A percentile compares a stretch with the other conserved stretches of the same genome.
These are phyloP conservation scores for Bicyclus anynana DNA, from an alignment of 1,140 invertebrate species.

Conservation along the genomic window DNA sequence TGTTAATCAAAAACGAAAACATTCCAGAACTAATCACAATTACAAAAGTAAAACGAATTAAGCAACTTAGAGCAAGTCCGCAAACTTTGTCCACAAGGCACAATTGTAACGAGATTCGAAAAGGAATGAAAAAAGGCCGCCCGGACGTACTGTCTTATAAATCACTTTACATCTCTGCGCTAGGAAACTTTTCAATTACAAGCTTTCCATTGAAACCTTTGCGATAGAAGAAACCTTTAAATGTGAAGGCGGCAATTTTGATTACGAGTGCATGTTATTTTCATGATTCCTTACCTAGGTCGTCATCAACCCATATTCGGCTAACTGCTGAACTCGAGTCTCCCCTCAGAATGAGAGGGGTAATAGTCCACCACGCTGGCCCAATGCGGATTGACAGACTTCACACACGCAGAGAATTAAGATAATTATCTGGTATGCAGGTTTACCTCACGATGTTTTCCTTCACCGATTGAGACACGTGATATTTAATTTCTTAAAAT, in stretches of 20 bases:
- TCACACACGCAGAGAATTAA: too few relatives aligned
- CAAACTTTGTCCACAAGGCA: constrained; percentile 8
- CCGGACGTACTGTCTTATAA: constrained; percentile 62
- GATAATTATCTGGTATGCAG: too few relatives aligned
- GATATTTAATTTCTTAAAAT: too few relatives aligned
- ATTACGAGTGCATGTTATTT: background rate
- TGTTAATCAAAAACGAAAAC: background rate
- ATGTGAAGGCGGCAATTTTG: background rate
- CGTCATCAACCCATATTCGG: too few relatives aligned
- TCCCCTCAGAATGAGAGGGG: too few relatives aligned
- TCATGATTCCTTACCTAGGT: too few relatives aligned
- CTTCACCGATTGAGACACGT: too few relatives aligned
- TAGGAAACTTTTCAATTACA: constrained; percentile 68
- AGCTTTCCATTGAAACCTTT: constrained; percentile 41
- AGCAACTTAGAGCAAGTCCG: background rate
- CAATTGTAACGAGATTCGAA: constrained; percentile 48
- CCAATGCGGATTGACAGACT: too few relatives aligned
- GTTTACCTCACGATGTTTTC: too few relatives aligned
- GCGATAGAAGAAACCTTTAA: background rate
- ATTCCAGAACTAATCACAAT: background rate
- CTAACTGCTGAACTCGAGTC: too few relatives aligned
- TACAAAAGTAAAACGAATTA: background rate
- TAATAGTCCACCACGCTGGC: too few relatives aligned
- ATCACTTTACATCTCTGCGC: constrained; percentile 62
- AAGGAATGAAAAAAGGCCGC: constrained; percentile 48